Evolutionary conservation across 1,140 invertebrate genomes (phyloP).

Genomic region (Bemisia tabaci): DNA sequence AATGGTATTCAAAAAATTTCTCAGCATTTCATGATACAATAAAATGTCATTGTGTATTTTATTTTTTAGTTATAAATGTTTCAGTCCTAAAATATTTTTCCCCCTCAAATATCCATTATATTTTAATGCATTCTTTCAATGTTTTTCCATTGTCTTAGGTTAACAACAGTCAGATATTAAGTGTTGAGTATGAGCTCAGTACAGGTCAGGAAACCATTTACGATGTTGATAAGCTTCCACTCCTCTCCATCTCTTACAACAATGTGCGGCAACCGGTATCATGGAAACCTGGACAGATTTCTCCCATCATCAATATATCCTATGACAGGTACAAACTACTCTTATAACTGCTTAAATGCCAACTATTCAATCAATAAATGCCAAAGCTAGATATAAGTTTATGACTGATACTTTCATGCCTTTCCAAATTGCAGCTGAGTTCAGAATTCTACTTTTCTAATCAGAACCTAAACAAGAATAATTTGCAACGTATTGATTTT

Average conservation of each 20-base stretch:
- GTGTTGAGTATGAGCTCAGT: conserved; percentile 81
- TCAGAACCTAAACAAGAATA: background rate
- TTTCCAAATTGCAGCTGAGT: too few relatives aligned
- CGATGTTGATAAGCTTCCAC: conserved; percentile 61
- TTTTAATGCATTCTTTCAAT: too few relatives aligned
- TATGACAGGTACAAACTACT: conserved; percentile 61
- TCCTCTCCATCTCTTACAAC: conserved; percentile 77
- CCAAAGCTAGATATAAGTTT: too few relatives aligned
- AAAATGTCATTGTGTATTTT: background rate
- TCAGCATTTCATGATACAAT: too few relatives aligned
- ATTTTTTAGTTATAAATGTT: background rate
- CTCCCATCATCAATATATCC: conserved; percentile 67
- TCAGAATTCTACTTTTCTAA: background rate
- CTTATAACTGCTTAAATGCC: too few relatives aligned
- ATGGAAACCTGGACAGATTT: conserved; percentile 56
- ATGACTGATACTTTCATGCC: too few relatives aligned
- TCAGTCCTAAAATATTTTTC: too few relatives aligned
- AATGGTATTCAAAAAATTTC: too few relatives aligned
- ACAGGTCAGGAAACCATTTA: conserved; percentile 77
- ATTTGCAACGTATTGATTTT: too few relatives aligned
- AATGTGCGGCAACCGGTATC: conserved; percentile 66
- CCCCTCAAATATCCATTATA: too few relatives aligned
- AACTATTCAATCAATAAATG: too few relatives aligned
- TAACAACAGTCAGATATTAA: conserved; percentile 65
- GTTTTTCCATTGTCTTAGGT: too few relatives aligned